Percentiles rank a stretch among this genome's conserved stretches.
Evolutionary conservation across 1,140 invertebrate genomes (phyloP).

Genomic region (Hermetia illucens): DNA sequence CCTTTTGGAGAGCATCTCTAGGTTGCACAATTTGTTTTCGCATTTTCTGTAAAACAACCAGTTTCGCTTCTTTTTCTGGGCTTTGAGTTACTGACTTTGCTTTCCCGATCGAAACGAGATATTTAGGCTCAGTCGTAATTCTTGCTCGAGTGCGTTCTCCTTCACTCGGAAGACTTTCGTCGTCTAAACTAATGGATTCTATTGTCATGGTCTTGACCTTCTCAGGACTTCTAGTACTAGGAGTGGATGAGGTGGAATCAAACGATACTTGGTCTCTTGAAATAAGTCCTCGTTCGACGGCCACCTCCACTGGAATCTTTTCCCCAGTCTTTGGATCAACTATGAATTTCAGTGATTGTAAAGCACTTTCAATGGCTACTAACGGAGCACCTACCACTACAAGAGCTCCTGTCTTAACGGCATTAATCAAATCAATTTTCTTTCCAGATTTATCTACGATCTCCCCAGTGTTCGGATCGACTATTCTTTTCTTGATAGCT

Average conservation of each 20-base stretch:
- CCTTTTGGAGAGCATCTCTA: constrained; percentile 53
- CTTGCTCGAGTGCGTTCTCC: constrained; percentile 36
- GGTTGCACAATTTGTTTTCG: constrained; percentile 55
- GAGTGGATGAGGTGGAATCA: constrained; percentile 2
- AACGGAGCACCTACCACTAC: constrained; percentile 55
- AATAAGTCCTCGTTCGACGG: constrained; percentile 62
- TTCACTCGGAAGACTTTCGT: neutral
- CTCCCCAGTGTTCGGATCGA: constrained; percentile 56
- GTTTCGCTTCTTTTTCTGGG: constrained; percentile 45
- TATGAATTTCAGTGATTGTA: constrained; percentile 42
- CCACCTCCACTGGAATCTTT: constrained; percentile 61
- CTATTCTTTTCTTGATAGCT: constrained; percentile 58
- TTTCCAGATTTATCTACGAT: constrained; percentile 49
- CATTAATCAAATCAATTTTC: constrained; percentile 55
- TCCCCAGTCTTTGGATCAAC: constrained; percentile 63
- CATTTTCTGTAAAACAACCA: constrained; percentile 62
- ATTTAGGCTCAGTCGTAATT: constrained; percentile 51
- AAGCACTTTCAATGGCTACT: constrained; percentile 41
- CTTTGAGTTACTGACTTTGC: constrained; percentile 35
- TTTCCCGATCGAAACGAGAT: constrained; percentile 45
- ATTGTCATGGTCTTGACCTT: constrained; percentile 11
- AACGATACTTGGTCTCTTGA: constrained; percentile 19
- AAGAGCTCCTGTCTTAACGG: constrained; percentile 56
- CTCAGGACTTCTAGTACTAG: constrained; percentile 3
- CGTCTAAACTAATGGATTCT: constrained; percentile 1